Conservation (phyloP, 2,113 vertebrate genomes). For the Porphyrio hochstetteri region DNA sequence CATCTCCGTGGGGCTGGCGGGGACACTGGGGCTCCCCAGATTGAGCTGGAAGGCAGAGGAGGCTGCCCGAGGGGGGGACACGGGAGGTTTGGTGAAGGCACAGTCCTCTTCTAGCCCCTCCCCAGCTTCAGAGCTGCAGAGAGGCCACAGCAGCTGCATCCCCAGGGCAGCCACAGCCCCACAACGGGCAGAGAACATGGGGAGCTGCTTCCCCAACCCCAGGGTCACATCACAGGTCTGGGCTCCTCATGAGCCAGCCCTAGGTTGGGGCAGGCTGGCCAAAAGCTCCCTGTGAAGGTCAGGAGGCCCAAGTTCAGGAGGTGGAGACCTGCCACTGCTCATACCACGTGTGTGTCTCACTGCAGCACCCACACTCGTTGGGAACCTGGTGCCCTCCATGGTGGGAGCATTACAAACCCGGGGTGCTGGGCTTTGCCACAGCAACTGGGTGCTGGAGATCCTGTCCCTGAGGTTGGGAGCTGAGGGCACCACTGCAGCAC, state of each 20-base stretch:
- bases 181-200: background rate
- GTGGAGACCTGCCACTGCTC: background rate
- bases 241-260: background rate
- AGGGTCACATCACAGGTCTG: background rate
- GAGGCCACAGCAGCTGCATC: too few relatives aligned
- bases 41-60: background rate
- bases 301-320: background rate
- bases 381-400: background rate
- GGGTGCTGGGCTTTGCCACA: background rate
- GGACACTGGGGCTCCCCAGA: background rate
- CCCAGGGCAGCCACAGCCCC: background rate
- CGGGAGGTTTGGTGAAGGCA: background rate
- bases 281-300: background rate
- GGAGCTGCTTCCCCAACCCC: background rate
- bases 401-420: background rate
- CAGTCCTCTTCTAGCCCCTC: background rate
- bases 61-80: fast-evolving
- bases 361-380: background rate
- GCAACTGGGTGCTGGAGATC: background rate
- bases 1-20: fast-evolving
- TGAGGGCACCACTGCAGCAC: fast-evolving
- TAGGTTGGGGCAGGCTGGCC: background rate
- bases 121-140: background rate
- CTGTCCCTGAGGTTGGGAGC: fast-evolving
- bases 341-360: background rate